Base-by-base conservation (phyloP, 2,797 vertebrate genomes). In the Periophthalmus magnuspinnatus region DNA sequence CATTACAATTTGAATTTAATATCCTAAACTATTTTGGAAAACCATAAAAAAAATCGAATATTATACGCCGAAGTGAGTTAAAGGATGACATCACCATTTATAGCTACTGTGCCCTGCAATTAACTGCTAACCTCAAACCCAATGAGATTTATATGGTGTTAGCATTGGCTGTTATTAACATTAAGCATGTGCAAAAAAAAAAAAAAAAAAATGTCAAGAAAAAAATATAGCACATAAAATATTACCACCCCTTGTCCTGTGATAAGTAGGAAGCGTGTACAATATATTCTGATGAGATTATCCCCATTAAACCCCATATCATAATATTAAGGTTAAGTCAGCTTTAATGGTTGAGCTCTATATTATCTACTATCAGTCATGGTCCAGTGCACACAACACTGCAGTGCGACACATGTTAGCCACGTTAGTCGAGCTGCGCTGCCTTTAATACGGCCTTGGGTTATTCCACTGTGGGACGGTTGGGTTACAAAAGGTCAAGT, bases 261-360 rank as follows among this genome's bases (percentile, higher is more conserved):
- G 68, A 54, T 38, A 72, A 36, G 47, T 58, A 54, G 38, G 60
- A 52, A 58, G 48, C 47, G 41, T 67, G 55, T 22, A n/a, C 73
- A 72, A 52, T 74, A 52, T 67, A 71, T 70, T 69, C 72, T 50
- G 76, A 84, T 72, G 63, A 70, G 55, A 79, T 83, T 76, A 87
- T 81, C 81, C 75, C 52, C 67, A 78, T 84, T 67, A 81, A 84
- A 63, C 69, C 55, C 70, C 65, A 63, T 79, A 83, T 83, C 76
- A 86, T 79, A 71, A 83, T 89, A 90, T 90, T 88, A 84, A 84
- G 82, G 86, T 82, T 88, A 88, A 90, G 73, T 86, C 83, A 72
- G 88, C 69, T 84, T 88, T 87, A 82, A 82, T 78, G 81, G 84
- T 85, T 74, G 80, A 71, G 58, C 69, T 64, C 59, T 69, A 71